Percentiles rank a stretch among this genome's conserved stretches.
These are phyloP conservation scores for Aspiorhynchus laticeps DNA, from an alignment of 2,113 vertebrate genomes.

Conservation along the genomic window DNA sequence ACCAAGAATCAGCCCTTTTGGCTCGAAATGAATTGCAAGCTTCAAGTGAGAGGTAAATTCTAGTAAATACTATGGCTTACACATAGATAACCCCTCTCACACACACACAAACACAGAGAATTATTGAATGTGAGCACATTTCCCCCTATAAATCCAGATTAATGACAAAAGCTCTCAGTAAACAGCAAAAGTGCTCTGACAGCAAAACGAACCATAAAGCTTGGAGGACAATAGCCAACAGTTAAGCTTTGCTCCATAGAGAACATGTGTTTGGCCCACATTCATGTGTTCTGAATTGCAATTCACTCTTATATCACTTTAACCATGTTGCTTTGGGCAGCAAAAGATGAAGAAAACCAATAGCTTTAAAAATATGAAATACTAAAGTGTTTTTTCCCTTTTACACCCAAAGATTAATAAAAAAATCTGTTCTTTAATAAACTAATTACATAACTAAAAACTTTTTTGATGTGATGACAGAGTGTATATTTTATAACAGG, in stretches of 20 bases:
- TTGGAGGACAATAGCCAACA: constrained; percentile 47
- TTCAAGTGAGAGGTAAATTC: constrained; percentile 15
- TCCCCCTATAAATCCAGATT: constrained; percentile 67
- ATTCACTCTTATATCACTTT: neutral
- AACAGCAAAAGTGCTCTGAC: constrained; percentile 66
- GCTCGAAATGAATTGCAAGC: neutral
- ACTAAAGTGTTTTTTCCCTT: neutral
- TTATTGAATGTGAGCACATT: constrained; percentile 64
- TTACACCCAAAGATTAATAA: neutral
- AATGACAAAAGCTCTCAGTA: constrained; percentile 61
- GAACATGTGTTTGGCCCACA: constrained; percentile 29
- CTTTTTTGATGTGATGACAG: neutral
- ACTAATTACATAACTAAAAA: neutral
- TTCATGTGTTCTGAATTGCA: neutral
- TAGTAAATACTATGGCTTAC: constrained; percentile 32
- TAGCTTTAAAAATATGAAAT: neutral
- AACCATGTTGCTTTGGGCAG: neutral
- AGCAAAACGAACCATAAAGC: constrained; percentile 57
- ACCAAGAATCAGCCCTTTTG: neutral
- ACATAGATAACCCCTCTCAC: constrained; percentile 23
- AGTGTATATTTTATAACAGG: neutral
- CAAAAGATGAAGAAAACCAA: neutral
- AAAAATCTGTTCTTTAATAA: neutral
- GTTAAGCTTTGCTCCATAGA: constrained; percentile 40
- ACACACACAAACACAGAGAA: constrained; percentile 38